These are phyloP conservation scores for Saccostrea echinata DNA, from an alignment of 1,140 invertebrate genomes.

Conservation along the genomic window DNA sequence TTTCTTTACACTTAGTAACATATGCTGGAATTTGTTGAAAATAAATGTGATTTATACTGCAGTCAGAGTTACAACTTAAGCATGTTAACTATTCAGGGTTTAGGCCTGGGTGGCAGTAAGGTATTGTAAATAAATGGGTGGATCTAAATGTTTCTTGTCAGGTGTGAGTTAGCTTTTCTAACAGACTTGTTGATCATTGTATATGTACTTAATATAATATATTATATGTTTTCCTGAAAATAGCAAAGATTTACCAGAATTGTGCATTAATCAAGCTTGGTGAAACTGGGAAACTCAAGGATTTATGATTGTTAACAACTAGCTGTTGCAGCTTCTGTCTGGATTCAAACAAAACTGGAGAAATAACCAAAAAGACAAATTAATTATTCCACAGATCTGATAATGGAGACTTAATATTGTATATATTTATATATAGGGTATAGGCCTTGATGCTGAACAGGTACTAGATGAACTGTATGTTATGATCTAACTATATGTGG, in stretches of 20 bases:
- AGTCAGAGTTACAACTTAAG: not conserved
- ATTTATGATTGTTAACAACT: not conserved
- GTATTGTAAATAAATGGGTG: constrained; percentile 4
- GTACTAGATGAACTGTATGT: not conserved
- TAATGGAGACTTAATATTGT: not conserved
- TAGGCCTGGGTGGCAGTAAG: constrained; percentile 30
- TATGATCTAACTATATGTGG: not conserved
- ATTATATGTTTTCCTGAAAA: not conserved
- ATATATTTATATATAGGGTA: constrained; percentile 3
- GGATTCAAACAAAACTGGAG: no score
- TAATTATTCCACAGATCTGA: not conserved
- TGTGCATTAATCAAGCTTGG: not conserved
- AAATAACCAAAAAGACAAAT: not conserved
- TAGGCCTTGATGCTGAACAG: constrained; percentile 26
- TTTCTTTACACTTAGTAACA: no score
- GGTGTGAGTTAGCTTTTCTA: not conserved
- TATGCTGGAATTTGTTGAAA: not conserved
- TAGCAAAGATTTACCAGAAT: no score
- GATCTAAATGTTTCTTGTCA: constrained; percentile 25
- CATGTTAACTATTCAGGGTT: constrained; percentile 15
- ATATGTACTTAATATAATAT: not conserved
- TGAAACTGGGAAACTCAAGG: not conserved
- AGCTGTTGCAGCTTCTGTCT: not conserved
- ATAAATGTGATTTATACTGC: not conserved
- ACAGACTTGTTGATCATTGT: constrained; percentile 1